A percentile compares a stretch with the other conserved stretches of the same genome.
Conservation (phyloP, 2,888 invertebrate species). For the Aphodius granarius region DNA sequence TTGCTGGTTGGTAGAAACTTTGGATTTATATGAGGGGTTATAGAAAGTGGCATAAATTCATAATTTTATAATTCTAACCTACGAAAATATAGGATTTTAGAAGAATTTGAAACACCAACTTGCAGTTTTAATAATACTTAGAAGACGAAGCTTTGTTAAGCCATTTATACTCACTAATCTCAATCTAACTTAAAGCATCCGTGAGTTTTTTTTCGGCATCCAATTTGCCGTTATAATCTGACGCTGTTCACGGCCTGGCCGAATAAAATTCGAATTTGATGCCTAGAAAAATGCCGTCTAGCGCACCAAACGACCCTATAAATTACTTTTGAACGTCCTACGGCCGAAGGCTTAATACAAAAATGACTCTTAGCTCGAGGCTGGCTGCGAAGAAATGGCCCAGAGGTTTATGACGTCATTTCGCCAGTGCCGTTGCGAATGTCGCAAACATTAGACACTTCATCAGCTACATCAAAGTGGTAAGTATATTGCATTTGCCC, state of each 20-base stretch:
- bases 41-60: no score
- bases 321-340: conserved; percentile 2
- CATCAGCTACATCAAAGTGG: background rate
- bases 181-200: background rate
- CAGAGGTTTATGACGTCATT: background rate
- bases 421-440: background rate
- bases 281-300: conserved; percentile 9
- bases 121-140: no score
- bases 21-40: no score
- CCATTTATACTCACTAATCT: no score
- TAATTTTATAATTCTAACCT: no score
- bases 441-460: background rate
- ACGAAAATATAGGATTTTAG: no score
- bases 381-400: background rate
- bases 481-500: background rate
- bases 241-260: background rate
- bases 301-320: conserved; percentile 10
- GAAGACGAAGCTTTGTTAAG: no score
- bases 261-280: conserved; percentile 14
- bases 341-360: conserved; percentile 6
- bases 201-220: background rate
- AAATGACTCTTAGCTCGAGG: background rate
- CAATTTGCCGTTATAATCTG: background rate
- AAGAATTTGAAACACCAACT: no score
- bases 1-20: no score